Evolutionary conservation across 2,888 invertebrate species (phyloP).

Genomic region (Stramonita haemastoma): DNA sequence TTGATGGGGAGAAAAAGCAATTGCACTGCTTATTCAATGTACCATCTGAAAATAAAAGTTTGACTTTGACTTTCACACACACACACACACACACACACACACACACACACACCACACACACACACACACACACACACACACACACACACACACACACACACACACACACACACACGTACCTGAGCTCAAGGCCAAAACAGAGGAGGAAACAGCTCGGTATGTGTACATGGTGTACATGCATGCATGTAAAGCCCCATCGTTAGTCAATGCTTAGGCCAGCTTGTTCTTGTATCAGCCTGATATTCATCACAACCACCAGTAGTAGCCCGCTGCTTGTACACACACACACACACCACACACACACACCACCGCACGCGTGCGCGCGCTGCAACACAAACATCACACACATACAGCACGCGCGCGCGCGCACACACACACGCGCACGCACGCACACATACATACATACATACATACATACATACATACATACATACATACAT

Average conservation of each 20-base stretch:
- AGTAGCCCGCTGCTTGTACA: too few species aligned
- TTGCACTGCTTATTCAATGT: too few species aligned
- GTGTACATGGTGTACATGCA: too few species aligned
- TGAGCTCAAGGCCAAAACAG: background rate
- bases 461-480: conserved; percentile 17
- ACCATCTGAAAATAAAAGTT: too few species aligned
- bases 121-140: background rate
- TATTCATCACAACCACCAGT: too few species aligned
- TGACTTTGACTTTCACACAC: too few species aligned
- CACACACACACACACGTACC: background rate
- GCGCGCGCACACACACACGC: too few species aligned
- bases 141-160: background rate
- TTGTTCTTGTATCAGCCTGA: too few species aligned
- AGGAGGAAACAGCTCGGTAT: background rate
- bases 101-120: background rate
- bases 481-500: background rate
- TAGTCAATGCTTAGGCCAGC: too few species aligned
- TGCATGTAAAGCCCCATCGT: too few species aligned
- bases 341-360: background rate
- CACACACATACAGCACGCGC: background rate
- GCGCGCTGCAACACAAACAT: background rate
- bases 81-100: background rate
- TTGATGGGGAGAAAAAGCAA: too few species aligned
- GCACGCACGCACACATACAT: background rate
- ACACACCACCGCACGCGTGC: background rate